Percentiles rank a stretch among this genome's conserved stretches.
These are phyloP conservation scores for Priocnemis perturbator DNA, from an alignment of 2,888 invertebrate genomes.

Conservation along the genomic window DNA sequence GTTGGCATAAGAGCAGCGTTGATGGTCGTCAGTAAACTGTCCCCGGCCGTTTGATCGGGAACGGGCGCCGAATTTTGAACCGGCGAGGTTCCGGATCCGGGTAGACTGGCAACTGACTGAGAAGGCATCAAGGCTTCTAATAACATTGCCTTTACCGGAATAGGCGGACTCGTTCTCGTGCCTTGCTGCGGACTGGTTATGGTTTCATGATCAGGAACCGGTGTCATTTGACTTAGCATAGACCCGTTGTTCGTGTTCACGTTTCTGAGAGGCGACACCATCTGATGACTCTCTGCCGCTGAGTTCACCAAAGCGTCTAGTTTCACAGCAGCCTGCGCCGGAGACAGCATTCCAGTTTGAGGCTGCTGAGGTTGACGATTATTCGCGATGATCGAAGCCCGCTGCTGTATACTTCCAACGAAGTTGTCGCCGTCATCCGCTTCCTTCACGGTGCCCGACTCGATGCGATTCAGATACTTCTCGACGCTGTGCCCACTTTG, in stretches of 20 bases:
- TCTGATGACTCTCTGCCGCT: slow-evolving; percentile 77
- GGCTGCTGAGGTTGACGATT: slow-evolving; percentile 54
- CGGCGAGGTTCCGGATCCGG: slow-evolving; percentile 35
- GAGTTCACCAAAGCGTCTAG: slow-evolving; percentile 77
- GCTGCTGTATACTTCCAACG: slow-evolving; percentile 62
- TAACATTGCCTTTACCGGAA: slow-evolving; percentile 85
- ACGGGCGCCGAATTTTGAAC: slow-evolving; percentile 48
- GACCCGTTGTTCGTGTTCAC: slow-evolving; percentile 71
- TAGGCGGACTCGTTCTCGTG: slow-evolving; percentile 78
- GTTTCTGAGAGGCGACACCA: slow-evolving; percentile 68
- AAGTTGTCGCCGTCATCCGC: slow-evolving; percentile 54
- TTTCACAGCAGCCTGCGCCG: slow-evolving; percentile 58
- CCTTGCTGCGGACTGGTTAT: slow-evolving; percentile 68
- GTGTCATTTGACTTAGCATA: slow-evolving; percentile 74
- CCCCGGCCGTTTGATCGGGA: slow-evolving; percentile 56
- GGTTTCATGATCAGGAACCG: slow-evolving; percentile 74
- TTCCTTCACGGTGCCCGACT: slow-evolving; percentile 65
- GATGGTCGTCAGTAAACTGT: slow-evolving; percentile 67
- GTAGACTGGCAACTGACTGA: slow-evolving; percentile 36
- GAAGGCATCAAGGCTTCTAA: slow-evolving; percentile 78
- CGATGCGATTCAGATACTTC: slow-evolving; percentile 78
- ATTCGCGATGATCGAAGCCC: slow-evolving; percentile 68
- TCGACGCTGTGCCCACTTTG: slow-evolving; percentile 80
- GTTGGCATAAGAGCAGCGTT: slow-evolving; percentile 68
- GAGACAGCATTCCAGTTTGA: slow-evolving; percentile 40